phyloP scores from a whole-genome alignment of 1,140 invertebrate genomes.

The fruit fly (Drosophila melanogaster) region Release_6_plus_ISO1_MT NT_037436.4:21544001-21544500 shows the following conservation, averaged over 20 bases:
- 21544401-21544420: constrained; percentile 78
- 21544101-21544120: constrained; percentile 62
- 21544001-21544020: constrained; percentile 67
- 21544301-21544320: not conserved
- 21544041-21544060: constrained; percentile 48
- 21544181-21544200: constrained; percentile 57
- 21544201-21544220: constrained; percentile 69
- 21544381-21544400: constrained; percentile 84
- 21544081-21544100: constrained; percentile 60
- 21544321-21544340: constrained; percentile 79
- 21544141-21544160: constrained; percentile 64
- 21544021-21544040: constrained; percentile 61
- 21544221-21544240: constrained; percentile 69
- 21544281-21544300: not conserved
- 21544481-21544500: constrained; percentile 84
- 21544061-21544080: constrained; percentile 62
- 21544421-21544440: constrained; percentile 83
- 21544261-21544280: constrained; percentile 64
- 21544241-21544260: constrained; percentile 72
- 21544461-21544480: constrained; percentile 78
- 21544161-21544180: constrained; percentile 60
- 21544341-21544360: constrained; percentile 84
- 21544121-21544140: constrained; percentile 52
- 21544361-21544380: constrained; percentile 83
- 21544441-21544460: constrained; percentile 79